Evolutionary conservation across 2,888 invertebrate genomes (phyloP), one percentile per base, ranked within the genome.

Genomic region (Hydriomena furcata): DNA sequence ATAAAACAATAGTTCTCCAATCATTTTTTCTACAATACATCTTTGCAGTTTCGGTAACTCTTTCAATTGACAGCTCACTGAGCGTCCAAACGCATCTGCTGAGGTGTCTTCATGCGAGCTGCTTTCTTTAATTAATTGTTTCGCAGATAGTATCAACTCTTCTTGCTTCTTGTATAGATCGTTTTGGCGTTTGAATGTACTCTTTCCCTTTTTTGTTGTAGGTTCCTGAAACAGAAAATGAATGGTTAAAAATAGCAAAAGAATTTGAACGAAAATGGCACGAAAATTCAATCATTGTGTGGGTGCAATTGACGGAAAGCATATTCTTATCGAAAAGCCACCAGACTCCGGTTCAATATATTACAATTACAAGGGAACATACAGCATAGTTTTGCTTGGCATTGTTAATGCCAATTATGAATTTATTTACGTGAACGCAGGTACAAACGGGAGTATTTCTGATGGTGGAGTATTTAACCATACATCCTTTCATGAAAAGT

Each of bases 171-270:
- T 24, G 24, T 5, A 24, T 2, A 24, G 3, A 24, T 2, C 24
- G 7, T 6, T 24, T 24, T 24, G 24, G 3, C 24, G 24, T 24
- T 24, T 40, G 13, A 35, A 32, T 32, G 34, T 11, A 28, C 7
- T 7, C n/a, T 36, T 51, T 45, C 17, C 41, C 23, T 37, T 48
- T 51, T 52, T 55, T 43, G 40, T 55, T 52, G 12, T 49, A 49
- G 48, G 51, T 55, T 21, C 52, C 55, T 48, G 48, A 40, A 55
- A 55, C 51, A 51, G 47, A 51, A 48, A 7, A 44, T 46, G 55
- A 34, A 7, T 51, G 50, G 55, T 40, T 47, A 48, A 0, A 47
- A 44, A 45, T 42, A 48, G 38, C 43, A 17, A 47, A 12, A 48
- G 27, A 48, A 1, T 47, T 47, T 52, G 38, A 52, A 37, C 5